phyloP scores from a whole-genome alignment of 2,888 invertebrate species.

The Aphodius granarius region DNA sequence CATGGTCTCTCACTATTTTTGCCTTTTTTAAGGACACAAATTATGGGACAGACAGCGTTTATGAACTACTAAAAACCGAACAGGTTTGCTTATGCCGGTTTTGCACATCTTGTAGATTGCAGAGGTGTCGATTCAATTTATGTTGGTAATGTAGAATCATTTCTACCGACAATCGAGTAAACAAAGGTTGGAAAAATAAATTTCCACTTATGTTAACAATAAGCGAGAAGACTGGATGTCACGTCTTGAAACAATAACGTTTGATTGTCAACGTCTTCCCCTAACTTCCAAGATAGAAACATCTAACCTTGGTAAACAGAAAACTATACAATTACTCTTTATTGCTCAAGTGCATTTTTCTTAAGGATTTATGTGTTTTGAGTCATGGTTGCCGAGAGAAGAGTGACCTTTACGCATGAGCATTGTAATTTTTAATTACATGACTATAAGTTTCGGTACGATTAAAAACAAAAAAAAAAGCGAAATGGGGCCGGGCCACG shows the following conservation, averaged over 20 bases:
- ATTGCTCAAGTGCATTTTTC: too few relatives aligned
- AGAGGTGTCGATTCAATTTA: too few relatives aligned
- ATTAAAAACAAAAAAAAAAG: not conserved
- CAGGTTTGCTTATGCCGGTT: too few relatives aligned
- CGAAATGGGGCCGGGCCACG: not conserved
- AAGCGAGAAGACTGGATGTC: not conserved
- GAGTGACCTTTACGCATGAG: not conserved
- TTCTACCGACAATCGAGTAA: not conserved
- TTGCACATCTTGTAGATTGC: too few relatives aligned
- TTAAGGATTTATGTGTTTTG: not conserved
- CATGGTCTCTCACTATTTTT: not conserved
- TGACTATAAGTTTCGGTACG: not conserved
- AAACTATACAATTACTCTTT: not conserved
- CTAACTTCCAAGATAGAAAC: not conserved
- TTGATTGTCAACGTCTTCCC: not conserved
- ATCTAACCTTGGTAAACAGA: not conserved
- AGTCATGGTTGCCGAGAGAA: not conserved
- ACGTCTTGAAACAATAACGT: not conserved
- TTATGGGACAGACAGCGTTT: not conserved
- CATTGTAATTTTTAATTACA: not conserved
- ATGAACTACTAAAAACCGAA: not conserved
- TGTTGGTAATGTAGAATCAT: not conserved
- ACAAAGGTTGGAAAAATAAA: not conserved
- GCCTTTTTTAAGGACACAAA: not conserved
- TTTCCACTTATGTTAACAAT: not conserved